Evolutionary conservation across 2,797 vertebrate species (phyloP).

Genomic region (Melopsittacus undulatus): DNA sequence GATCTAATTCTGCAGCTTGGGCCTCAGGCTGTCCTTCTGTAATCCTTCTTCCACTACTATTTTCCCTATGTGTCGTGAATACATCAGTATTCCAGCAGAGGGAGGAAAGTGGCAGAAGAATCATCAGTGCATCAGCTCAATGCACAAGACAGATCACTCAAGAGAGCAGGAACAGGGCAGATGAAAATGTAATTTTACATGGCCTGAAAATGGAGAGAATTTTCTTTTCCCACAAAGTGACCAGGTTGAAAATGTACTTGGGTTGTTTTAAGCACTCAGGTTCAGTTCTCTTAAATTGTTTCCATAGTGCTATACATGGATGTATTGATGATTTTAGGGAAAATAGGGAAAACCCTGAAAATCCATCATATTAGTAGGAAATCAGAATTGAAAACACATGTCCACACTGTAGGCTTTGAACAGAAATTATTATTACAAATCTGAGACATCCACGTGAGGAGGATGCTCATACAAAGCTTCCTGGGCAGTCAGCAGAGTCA

Average conservation of each 20-base stretch:
- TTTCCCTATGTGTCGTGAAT: constrained; percentile 12
- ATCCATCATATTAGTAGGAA: neutral
- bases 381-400: neutral
- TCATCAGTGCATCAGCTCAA: constrained; percentile 50
- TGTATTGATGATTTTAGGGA: neutral
- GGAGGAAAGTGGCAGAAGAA: constrained; percentile 60
- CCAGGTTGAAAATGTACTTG: neutral
- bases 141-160: constrained; percentile 29
- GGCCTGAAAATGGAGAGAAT: neutral
- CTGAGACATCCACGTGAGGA: neutral
- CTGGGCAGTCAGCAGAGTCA: neutral
- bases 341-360: neutral
- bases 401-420: neutral
- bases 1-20: constrained; percentile 6
- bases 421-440: neutral
- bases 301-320: neutral
- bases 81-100: constrained; percentile 57
- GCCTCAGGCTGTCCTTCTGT: constrained; percentile 2
- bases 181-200: constrained; percentile 40
- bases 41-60: constrained; percentile 1
- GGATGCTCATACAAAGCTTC: neutral
- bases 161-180: constrained; percentile 37
- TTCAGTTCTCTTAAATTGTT: neutral
- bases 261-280: neutral
- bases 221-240: constrained; percentile 17